Evolutionary conservation across 1,140 invertebrate species (phyloP).

Genomic region (Cotesia chilonis): DNA sequence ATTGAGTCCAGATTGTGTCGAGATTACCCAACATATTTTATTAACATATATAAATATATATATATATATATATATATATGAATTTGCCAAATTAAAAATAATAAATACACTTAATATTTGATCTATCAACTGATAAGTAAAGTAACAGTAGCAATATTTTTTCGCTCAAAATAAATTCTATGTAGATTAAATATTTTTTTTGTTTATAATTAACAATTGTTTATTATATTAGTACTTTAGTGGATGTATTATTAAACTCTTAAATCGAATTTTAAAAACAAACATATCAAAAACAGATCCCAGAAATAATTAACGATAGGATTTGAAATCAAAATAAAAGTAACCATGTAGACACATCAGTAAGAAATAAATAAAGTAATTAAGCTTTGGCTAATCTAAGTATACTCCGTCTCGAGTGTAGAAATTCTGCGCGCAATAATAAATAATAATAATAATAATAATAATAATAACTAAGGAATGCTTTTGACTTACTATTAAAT

Average conservation of each 20-base stretch:
- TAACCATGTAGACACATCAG: not conserved
- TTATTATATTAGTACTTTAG: not conserved
- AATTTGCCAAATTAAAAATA: conserved; percentile 27
- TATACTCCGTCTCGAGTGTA: not conserved
- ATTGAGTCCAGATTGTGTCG: not conserved
- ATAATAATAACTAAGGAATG: conserved; percentile 21
- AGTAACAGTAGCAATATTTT: conserved; percentile 21
- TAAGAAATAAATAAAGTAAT: not conserved
- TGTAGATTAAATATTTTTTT: not conserved
- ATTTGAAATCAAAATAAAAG: not conserved
- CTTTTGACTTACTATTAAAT: conserved; percentile 10
- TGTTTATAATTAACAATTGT: not conserved
- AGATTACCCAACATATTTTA: no score
- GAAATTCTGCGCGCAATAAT: not conserved
- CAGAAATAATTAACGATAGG: not conserved
- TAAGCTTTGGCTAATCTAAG: no score
- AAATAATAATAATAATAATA: conserved; percentile 12
- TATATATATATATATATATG: no score
- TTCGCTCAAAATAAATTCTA: conserved; percentile 7
- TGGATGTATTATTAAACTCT: no score
- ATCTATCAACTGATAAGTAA: no score
- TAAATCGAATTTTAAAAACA: conserved; percentile 11
- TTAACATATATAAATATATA: no score
- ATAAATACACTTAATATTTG: not conserved
- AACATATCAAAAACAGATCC: conserved; percentile 19